Base-by-base conservation (phyloP, 2,797 vertebrate genomes). In the Sebastes taczanowskii region DNA sequence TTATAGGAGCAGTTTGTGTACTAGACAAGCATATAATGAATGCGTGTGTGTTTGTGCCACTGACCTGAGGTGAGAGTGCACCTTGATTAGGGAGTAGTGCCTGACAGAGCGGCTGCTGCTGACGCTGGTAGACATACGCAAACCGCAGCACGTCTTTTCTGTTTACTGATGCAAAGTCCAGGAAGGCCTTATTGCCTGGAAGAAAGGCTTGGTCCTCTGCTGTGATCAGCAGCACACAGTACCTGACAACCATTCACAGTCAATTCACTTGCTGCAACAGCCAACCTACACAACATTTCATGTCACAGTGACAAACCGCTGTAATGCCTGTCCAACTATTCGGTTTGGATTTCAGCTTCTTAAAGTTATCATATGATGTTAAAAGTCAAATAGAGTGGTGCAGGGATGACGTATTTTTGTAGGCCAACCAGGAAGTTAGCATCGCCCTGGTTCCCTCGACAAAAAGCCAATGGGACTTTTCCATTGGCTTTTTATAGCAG, bases 211-310 rank as follows among this genome's bases (percentile, higher is more conserved):
- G 91, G 0, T 96, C 95, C 83, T 99, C 97, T 0, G 95, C 89
- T 0, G 97, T 98, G 70, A 99, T 94, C 70, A 99, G 92, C 76
- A 99, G 92, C 88, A 98, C 97, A 1, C 98, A 99, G 94, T 98
- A 97, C 93, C 98, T 99, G 83, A 18, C 34, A 78, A 65, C 1
- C 52, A 60, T 1, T 29, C 8, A 52, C 55, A 66, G 34, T 69
- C 20, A 84, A n/a, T 34, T 55, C 27, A 69, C 3, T 4, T 61
- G 62, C 29, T 23, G 22, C 30, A 3, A 4, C 7, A 56, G 25
- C 38, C 9, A 22, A 30, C 4, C 9, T 29, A 29, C 25, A 53
- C 23, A 38, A 23, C 32, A 69, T 30, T 62, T 38, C 35, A 22
- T 3, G 8, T 75, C 20, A 29, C 11, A 56, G 18, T 11, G 30